phyloP scores from a whole-genome alignment of 2,113 vertebrate species.

The Garra rufa region DNA sequence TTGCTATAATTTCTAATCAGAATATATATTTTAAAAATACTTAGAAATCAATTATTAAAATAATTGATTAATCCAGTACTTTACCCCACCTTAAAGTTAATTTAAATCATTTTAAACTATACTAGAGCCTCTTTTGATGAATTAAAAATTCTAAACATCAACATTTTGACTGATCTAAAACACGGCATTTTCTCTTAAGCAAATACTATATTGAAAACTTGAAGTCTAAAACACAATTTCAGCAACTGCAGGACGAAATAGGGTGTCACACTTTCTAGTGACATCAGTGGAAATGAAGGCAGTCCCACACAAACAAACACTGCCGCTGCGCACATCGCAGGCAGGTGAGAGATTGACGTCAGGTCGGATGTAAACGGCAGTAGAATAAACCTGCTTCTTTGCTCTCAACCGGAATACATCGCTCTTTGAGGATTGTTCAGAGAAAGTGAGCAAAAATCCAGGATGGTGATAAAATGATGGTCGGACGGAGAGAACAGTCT shows the following conservation, averaged over 20 bases:
- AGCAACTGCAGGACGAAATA: neutral
- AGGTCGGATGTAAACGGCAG: neutral
- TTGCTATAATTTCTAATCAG: neutral
- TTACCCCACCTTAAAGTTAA: neutral
- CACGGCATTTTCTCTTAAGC: neutral
- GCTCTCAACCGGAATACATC: slow-evolving; percentile 9
- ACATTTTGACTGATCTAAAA: neutral
- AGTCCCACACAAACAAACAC: slow-evolving; percentile 2
- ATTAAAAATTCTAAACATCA: neutral
- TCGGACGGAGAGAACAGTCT: neutral
- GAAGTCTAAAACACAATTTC: neutral
- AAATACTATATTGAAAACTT: neutral
- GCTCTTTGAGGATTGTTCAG: neutral
- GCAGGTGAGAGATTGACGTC: slow-evolving; percentile 49
- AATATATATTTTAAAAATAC: neutral
- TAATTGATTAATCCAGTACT: neutral
- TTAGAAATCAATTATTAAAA: neutral
- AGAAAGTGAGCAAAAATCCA: neutral
- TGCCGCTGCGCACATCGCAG: slow-evolving; percentile 35
- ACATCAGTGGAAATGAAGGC: slow-evolving; percentile 32
- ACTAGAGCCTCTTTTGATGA: neutral
- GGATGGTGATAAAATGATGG: slow-evolving; percentile 34
- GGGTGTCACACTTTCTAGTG: slow-evolving; percentile 23
- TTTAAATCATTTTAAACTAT: neutral
- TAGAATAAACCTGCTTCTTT: neutral